A percentile compares a stretch with the other conserved stretches of the same genome.
Conservation (phyloP, 2,113 vertebrate genomes). For the Malurus elegans region DNA sequence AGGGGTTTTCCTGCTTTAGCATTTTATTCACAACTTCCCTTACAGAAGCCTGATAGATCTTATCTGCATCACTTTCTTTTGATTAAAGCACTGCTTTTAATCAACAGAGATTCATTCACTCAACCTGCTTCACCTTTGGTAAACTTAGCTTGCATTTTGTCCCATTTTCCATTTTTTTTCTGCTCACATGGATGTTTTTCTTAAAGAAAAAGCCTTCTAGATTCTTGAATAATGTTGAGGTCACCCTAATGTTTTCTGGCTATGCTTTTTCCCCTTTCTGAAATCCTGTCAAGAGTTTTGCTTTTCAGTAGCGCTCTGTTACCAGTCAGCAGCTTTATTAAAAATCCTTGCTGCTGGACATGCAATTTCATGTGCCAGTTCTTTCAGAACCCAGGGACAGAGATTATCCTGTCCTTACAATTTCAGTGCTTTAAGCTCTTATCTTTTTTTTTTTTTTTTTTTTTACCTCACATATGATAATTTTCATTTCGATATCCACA, state of each 20-base stretch:
- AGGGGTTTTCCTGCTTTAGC: neutral
- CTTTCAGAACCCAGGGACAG: slow-evolving; percentile 7
- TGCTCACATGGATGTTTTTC: neutral
- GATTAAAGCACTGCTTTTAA: neutral
- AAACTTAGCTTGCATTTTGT: neutral
- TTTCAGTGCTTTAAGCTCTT: slow-evolving; percentile 11
- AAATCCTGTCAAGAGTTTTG: neutral
- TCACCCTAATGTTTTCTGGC: neutral
- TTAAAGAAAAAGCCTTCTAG: neutral
- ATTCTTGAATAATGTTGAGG: neutral
- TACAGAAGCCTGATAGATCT: neutral
- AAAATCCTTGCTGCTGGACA: slow-evolving; percentile 52
- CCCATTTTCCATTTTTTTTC: neutral
- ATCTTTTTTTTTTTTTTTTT: slow-evolving; percentile 27
- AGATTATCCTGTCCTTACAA: slow-evolving; percentile 45
- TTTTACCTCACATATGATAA: neutral
- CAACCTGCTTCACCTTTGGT: neutral
- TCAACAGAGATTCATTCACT: neutral
- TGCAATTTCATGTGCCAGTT: slow-evolving; percentile 37
- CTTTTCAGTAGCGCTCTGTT: neutral
- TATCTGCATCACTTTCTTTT: neutral
- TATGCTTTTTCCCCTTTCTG: neutral
- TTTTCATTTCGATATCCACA: slow-evolving; percentile 9
- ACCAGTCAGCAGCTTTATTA: slow-evolving; percentile 23
- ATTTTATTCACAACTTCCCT: slow-evolving; percentile 15